Percentiles rank a stretch among this genome's conserved stretches.
phyloP scores from a whole-genome alignment of 2,797 vertebrate genomes.

The Lemur catta region DNA sequence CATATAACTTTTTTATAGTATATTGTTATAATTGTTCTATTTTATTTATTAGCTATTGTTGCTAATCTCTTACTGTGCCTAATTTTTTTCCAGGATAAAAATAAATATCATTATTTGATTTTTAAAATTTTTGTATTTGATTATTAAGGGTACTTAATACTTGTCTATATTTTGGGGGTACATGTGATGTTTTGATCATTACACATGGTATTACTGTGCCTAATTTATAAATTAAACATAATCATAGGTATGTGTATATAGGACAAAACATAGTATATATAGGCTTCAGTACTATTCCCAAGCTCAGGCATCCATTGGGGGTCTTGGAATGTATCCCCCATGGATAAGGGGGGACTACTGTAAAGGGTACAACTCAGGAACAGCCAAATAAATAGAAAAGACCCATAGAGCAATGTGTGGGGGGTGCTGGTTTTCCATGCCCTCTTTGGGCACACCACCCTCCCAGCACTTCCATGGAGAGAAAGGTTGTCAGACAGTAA shows the following conservation, averaged over 20 bases:
- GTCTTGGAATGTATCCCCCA: not conserved
- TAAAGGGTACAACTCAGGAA: not conserved
- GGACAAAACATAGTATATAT: not conserved
- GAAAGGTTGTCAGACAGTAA: not conserved
- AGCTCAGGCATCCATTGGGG: not conserved
- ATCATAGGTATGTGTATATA: not conserved
- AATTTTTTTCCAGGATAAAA: too few species aligned
- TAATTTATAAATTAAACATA: not conserved
- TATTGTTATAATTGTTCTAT: not conserved
- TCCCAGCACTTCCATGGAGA: not conserved
- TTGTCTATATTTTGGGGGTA: not conserved
- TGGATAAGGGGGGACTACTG: not conserved
- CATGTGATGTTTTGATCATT: not conserved
- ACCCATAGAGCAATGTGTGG: not conserved
- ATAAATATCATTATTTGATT: too few species aligned
- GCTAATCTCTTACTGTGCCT: not conserved
- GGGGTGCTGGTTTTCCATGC: not conserved
- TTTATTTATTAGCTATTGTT: not conserved
- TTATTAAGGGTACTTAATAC: not conserved
- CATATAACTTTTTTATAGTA: not conserved
- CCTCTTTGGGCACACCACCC: rapidly evolving
- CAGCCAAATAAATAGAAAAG: not conserved
- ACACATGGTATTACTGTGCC: not conserved
- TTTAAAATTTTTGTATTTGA: too few species aligned
- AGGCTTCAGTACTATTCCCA: not conserved